Evolutionary conservation across 1,140 invertebrate species (phyloP).

Genomic region (Procambarus virginalis): DNA sequence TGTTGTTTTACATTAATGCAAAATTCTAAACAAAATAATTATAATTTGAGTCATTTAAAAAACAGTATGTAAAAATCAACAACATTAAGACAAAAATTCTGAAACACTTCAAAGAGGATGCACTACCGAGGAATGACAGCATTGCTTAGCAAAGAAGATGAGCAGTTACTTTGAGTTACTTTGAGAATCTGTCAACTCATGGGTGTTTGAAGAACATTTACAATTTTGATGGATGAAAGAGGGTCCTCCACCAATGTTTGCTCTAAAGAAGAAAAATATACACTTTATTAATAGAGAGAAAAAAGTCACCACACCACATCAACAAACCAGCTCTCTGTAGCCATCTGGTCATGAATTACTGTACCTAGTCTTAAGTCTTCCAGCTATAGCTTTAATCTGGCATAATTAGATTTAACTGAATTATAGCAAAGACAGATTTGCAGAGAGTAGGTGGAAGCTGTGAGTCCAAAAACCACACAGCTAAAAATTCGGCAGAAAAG

Average conservation of each 20-base stretch:
- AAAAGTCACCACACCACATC: constrained; percentile 50
- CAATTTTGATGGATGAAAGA: constrained; percentile 58
- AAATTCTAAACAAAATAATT: background rate
- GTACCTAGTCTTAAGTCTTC: no score
- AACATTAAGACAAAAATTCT: background rate
- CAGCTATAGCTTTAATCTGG: background rate
- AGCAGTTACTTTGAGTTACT: constrained; percentile 57
- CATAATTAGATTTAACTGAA: background rate
- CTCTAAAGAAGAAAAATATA: constrained; percentile 59
- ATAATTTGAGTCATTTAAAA: background rate
- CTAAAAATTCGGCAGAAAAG: constrained; percentile 38
- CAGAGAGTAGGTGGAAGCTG: constrained; percentile 22
- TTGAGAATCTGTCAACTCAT: constrained; percentile 59
- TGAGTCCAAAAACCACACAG: constrained; percentile 47
- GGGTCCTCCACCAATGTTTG: constrained; percentile 57
- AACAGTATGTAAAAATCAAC: background rate
- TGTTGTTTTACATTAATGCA: background rate
- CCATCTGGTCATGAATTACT: background rate
- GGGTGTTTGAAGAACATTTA: constrained; percentile 52
- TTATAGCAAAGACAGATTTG: background rate
- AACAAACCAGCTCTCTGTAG: constrained; percentile 47
- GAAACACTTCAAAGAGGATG: constrained; percentile 3
- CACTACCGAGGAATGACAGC: constrained; percentile 5
- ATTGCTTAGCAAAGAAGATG: constrained; percentile 45
- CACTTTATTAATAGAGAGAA: constrained; percentile 39